These are phyloP conservation scores for Mylabris sibirica DNA, from an alignment of 2,888 invertebrate genomes.

Conservation along the genomic window DNA sequence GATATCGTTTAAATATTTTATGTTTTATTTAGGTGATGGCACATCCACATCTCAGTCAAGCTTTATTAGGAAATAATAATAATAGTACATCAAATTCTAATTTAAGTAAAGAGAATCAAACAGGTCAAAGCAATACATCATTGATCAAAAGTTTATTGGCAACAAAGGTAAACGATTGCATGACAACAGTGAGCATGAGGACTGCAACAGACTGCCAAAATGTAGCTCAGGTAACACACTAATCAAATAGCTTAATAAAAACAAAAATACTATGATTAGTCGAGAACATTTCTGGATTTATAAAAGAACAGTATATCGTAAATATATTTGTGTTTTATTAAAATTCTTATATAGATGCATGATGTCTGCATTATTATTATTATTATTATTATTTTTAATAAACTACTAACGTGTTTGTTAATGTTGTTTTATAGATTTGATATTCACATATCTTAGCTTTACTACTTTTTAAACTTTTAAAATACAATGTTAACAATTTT, in stretches of 20 bases:
- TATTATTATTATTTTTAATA: background rate
- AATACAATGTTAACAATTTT: background rate
- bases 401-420: constrained; percentile 8
- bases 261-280: background rate
- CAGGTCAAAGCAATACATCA: constrained; percentile 71
- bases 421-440: constrained; percentile 5
- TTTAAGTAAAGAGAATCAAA: constrained; percentile 48
- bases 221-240: constrained; percentile 63
- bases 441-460: background rate
- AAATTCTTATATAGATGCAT: background rate
- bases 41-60: constrained; percentile 71
- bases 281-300: background rate
- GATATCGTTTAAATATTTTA: background rate
- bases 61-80: constrained; percentile 60
- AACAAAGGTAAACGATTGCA: constrained; percentile 84
- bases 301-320: background rate
- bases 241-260: constrained; percentile 43
- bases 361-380: background rate
- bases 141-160: constrained; percentile 93
- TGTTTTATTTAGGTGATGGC: constrained; percentile 63
- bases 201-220: constrained; percentile 64
- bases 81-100: constrained; percentile 43
- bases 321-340: background rate
- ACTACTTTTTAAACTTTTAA: background rate
- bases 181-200: constrained; percentile 62